A percentile compares a stretch with the other conserved stretches of the same genome.
phyloP scores from a whole-genome alignment of 35 echinoderm and acorn worm species.

The Diadema setosum region DNA sequence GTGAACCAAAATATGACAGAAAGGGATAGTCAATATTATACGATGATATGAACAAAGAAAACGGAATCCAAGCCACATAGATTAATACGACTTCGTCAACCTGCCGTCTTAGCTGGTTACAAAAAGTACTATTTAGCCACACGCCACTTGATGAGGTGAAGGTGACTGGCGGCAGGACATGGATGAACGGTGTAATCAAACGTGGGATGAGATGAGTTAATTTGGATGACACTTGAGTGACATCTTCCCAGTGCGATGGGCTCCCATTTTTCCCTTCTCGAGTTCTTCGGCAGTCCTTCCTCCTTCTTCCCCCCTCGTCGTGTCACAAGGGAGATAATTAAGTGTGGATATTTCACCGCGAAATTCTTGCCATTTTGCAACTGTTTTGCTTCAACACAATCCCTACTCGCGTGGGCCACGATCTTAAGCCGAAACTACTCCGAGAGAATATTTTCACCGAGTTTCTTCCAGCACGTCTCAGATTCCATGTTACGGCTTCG shows the following conservation, averaged over 20 bases:
- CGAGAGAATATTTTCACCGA: not conserved
- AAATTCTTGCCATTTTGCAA: slow-evolving; percentile 19
- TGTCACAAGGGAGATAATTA: slow-evolving; percentile 12
- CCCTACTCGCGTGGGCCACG: not conserved
- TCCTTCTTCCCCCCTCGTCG: not conserved
- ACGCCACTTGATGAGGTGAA: too few relatives aligned
- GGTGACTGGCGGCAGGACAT: too few relatives aligned
- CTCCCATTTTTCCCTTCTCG: not conserved
- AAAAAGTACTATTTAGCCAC: too few relatives aligned
- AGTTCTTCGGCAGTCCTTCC: not conserved
- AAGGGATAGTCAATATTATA: too few relatives aligned
- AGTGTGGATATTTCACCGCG: slow-evolving; percentile 6
- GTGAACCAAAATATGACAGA: too few relatives aligned
- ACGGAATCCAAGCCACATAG: too few relatives aligned
- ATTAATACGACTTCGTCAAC: too few relatives aligned
- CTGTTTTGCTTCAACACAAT: slow-evolving; percentile 27
- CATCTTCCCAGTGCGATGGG: not conserved
- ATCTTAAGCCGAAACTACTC: not conserved
- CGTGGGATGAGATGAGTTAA: too few relatives aligned
- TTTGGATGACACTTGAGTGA: not conserved
- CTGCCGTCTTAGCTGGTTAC: too few relatives aligned
- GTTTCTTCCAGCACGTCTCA: not conserved
- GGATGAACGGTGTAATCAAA: too few relatives aligned
- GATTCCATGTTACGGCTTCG: not conserved
- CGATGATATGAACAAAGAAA: too few relatives aligned